A percentile compares a stretch with the other conserved stretches of the same genome.
phyloP scores from a whole-genome alignment of 2,797 vertebrate species.

The Rhabdophis nuchalis region DNA sequence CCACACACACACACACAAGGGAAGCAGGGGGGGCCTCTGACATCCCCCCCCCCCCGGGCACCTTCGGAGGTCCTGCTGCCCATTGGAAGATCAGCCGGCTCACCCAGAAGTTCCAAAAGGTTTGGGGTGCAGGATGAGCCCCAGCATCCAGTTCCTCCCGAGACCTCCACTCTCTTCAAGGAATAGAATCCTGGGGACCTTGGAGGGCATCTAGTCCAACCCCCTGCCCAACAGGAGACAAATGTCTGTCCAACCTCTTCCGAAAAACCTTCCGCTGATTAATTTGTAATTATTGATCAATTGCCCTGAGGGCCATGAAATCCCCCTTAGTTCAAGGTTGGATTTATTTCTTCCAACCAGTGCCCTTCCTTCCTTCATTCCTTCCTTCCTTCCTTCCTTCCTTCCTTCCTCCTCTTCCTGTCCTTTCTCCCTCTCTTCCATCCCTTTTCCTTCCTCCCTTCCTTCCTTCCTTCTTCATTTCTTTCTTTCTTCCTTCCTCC shows the following conservation, averaged over 20 bases:
- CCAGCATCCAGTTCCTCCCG: neutral
- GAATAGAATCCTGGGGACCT: neutral
- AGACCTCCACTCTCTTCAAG: neutral
- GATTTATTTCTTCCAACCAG: too few relatives aligned
- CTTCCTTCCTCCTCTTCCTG: too few relatives aligned
- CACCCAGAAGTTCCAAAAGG: rapidly evolving
- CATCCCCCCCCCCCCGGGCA: too few relatives aligned
- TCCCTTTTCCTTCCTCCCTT: neutral
- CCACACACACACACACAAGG: too few relatives aligned
- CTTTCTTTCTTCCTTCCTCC: too few relatives aligned
- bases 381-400: neutral
- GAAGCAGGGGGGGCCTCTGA: neutral
- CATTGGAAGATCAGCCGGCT: neutral
- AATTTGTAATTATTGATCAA: too few relatives aligned
- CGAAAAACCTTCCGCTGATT: too few relatives aligned
- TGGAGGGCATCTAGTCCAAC: neutral
- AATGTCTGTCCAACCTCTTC: too few relatives aligned
- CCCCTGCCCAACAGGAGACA: neutral
- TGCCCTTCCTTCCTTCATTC: too few relatives aligned
- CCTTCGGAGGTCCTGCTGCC: neutral
- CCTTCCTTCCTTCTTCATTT: too few relatives aligned
- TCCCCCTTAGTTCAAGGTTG: neutral
- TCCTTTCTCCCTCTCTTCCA: neutral
- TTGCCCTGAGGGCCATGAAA: too few relatives aligned
- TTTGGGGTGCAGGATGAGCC: neutral